A percentile compares a stretch with the other conserved stretches of the same genome.
Evolutionary conservation across 2,797 vertebrate species (phyloP).

Genomic region (Agapornis canus): DNA sequence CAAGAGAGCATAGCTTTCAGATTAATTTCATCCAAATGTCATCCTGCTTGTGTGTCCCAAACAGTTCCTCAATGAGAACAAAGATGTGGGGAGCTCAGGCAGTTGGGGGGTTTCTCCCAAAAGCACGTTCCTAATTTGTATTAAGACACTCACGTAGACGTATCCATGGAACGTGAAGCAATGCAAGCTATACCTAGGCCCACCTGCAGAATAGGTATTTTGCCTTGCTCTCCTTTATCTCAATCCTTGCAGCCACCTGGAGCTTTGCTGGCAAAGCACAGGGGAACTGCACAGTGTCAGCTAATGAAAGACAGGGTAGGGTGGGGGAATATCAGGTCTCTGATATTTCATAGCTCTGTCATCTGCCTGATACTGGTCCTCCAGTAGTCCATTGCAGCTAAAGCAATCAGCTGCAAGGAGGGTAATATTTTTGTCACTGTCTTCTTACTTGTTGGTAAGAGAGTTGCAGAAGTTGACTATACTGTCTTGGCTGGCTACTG

Average conservation of each 20-base stretch:
- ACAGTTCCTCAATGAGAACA: neutral
- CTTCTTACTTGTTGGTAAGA: neutral
- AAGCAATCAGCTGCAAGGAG: neutral
- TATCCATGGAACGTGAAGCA: accelerated
- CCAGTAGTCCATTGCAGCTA: neutral
- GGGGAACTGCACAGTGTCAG: neutral
- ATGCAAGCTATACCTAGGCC: neutral
- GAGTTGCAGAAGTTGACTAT: neutral
- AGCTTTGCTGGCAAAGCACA: neutral
- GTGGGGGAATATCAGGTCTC: neutral
- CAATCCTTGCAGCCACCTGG: neutral
- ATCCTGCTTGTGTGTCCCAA: neutral
- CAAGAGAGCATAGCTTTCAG: neutral
- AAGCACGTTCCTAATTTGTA: neutral
- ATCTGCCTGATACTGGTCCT: neutral
- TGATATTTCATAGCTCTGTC: neutral
- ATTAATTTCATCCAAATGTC: neutral
- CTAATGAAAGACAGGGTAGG: neutral
- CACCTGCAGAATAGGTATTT: neutral
- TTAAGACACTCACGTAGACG: neutral
- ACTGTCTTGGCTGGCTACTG: neutral
- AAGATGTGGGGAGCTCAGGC: neutral
- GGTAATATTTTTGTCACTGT: neutral
- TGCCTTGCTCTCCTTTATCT: neutral
- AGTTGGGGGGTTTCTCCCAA: neutral